Evolutionary conservation across 1,140 invertebrate genomes (phyloP).

Genomic region (Aphelenchoides avenae): DNA sequence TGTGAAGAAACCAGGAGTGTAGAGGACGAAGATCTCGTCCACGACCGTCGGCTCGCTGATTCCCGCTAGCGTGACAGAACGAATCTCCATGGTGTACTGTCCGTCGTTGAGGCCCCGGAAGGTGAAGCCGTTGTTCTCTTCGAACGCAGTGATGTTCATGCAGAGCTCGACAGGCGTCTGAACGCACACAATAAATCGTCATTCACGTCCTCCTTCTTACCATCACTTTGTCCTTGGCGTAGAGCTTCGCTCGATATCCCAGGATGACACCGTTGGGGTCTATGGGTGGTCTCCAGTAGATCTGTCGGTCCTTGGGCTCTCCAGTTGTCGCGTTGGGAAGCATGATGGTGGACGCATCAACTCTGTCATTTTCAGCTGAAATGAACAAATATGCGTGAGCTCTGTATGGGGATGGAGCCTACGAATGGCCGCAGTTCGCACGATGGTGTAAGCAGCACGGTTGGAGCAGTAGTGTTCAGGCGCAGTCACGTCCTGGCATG

Average conservation of each 20-base stretch:
- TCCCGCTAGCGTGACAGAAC: constrained; percentile 74
- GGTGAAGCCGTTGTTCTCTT: constrained; percentile 30
- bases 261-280: constrained; percentile 49
- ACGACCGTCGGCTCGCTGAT: constrained; percentile 69
- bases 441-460: constrained; percentile 24
- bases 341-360: constrained; percentile 35
- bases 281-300: constrained; percentile 43
- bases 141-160: constrained; percentile 25
- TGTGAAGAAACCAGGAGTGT: constrained; percentile 45
- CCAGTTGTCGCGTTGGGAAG: constrained; percentile 24
- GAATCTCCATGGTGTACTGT: constrained; percentile 75
- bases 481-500: constrained; percentile 40
- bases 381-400: too few species aligned
- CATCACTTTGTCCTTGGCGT: constrained; percentile 13
- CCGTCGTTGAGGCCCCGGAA: constrained; percentile 69
- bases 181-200: constrained; percentile 26
- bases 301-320: constrained; percentile 5
- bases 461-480: constrained; percentile 36
- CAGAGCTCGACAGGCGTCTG: constrained; percentile 37
- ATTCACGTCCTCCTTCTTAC: too few species aligned
- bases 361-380: constrained; percentile 44
- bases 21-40: constrained; percentile 69
- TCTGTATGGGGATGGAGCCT: too few species aligned
- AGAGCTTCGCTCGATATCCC: constrained; percentile 41
- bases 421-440: constrained; percentile 39